Base-by-base conservation (phyloP, 2,113 vertebrate species). In the Lontra canadensis region DNA sequence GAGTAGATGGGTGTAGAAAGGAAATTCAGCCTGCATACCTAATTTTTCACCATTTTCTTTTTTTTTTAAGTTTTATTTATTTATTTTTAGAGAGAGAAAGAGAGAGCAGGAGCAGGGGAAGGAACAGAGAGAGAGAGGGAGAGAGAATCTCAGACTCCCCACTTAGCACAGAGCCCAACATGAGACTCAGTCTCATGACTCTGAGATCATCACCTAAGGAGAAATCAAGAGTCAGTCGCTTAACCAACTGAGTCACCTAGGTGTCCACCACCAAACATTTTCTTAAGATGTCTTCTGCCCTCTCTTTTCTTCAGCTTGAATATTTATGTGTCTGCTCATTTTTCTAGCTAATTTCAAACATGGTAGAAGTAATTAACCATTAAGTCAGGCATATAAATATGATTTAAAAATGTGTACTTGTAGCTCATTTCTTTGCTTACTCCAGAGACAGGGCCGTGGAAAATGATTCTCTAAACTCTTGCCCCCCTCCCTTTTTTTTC, bases 271-370 rank as follows among this genome's bases (percentile, higher is more conserved):
- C 71, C 17, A 69, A 69, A 34, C 78, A 94, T 65, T 34, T 20
- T 94, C 57, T 44, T 20, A 93, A 49, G 34, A 55, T 84, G 21
- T 15, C 6, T 89, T 14, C 29, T 96, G 15, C 7, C 81, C 86
- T 90, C 81, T 92, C 12, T 84, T 84, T 92, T 92, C 93, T 25
- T 34, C 52, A 25, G 15, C 69, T n/a, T 49, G 21, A 76, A 79
- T 95, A 88, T 97, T 96, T 71, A 80, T n/a, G 42, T 8, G 15
- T 44, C n/a, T 57, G 55, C 78, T 95, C 0, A 0, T 76, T 94
- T 96, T 12, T 85, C 95, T 96, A 90, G 79, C 5, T 80, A 42
- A 69, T 92, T 94, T 97, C 39, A 96, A 94, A 65, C 4, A 39
- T 7, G 57, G 42, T 59, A 79, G 8, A 90, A 29, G 7, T 92